Base-by-base conservation (phyloP, 2,888 invertebrate genomes). In the Baccha elongata region DNA sequence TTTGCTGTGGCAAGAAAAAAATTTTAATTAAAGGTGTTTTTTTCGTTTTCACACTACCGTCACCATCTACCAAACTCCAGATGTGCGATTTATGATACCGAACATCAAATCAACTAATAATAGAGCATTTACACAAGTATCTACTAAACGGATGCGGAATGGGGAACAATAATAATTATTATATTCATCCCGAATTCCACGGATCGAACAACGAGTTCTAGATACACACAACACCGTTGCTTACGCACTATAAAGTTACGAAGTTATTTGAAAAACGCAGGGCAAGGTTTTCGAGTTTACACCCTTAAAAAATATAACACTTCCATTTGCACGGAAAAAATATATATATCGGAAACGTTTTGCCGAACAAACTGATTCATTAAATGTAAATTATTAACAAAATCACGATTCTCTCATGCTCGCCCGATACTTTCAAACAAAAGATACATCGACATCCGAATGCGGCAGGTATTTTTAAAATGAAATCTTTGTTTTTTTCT, bases 271-370 rank as follows among this genome's bases (percentile, higher is more conserved):
- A 52, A 15, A 58, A 78, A 68, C 58, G 37, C 67, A 73, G 72
- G 78, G 68, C 83, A 78, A 67, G 78, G 67, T 83, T 78, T 83
- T 72, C 64, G 55, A 78, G 83, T 73, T 83, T 68, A 72, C 78
- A 83, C 83, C 83, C 78, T 72, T 76, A 72, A 62, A 74, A 72
- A 64, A 55, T 64, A 37, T 76, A 81, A 76, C 76, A 81, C 81
- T 76, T 76, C 62, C 71, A 67, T 71, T 69, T 35, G 42, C 53
- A 69, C 29, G 21, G 50, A 10, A 32, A 53, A 52, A 74, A 42
- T 71, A 62, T 69, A 50, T 65, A 35, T 67, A 23, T 58, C 17
- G 8, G 32, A 46, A 62, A 44, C 29, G 32, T 69, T 46, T n/a
- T 55, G 37, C 53, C 46, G 32, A 64, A 67, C n/a, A 48, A 40